These are phyloP conservation scores for Rhabdornis inornatus DNA, from an alignment of 2,113 vertebrate genomes.

Conservation along the genomic window DNA sequence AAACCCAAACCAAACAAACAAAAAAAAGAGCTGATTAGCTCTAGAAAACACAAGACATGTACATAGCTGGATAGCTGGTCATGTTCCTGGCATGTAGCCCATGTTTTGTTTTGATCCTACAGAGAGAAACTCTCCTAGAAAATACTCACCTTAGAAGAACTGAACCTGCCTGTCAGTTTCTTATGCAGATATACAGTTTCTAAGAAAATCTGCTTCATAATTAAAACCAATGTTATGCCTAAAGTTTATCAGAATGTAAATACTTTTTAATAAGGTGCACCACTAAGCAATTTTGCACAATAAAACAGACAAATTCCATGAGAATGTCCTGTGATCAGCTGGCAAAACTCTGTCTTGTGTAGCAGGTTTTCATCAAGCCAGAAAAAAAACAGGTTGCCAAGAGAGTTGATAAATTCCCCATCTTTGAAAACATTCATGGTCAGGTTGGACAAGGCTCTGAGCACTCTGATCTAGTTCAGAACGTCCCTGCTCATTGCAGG, in stretches of 20 bases:
- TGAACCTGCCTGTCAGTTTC: neutral
- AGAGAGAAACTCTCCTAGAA: neutral
- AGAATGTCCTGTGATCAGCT: neutral
- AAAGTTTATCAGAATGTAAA: neutral
- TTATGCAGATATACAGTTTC: neutral
- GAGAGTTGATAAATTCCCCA: neutral
- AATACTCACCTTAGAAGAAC: neutral
- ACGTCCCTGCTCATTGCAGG: neutral
- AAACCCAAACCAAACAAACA: neutral
- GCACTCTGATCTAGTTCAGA: neutral
- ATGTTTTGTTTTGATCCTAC: neutral
- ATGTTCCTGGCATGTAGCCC: neutral
- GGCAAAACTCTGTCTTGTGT: neutral
- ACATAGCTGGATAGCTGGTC: too few relatives aligned
- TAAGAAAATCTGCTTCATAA: neutral
- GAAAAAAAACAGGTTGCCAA: neutral
- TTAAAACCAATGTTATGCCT: neutral
- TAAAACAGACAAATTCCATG: neutral
- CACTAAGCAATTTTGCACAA: neutral
- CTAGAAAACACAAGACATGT: neutral
- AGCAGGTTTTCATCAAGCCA: neutral
- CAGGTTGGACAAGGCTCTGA: neutral
- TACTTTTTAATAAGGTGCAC: neutral
- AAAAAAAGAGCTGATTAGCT: neutral
- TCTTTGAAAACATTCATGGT: neutral